Conservation (phyloP, 2,113 vertebrate genomes). For the Tonatia bakeri region DNA sequence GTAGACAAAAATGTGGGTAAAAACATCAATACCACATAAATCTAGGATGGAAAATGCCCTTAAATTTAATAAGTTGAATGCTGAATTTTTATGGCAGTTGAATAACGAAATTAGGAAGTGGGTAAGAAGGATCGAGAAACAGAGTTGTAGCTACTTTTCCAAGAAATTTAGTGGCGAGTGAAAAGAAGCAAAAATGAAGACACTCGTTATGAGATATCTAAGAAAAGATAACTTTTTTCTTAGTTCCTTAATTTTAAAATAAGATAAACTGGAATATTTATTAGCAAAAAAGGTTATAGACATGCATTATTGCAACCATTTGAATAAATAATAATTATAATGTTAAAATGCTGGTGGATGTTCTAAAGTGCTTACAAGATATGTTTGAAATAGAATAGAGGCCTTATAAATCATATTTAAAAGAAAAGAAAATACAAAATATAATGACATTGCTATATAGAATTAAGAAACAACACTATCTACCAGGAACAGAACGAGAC, state of each 20-base stretch:
- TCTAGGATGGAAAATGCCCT: not conserved
- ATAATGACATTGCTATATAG: not conserved
- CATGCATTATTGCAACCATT: not conserved
- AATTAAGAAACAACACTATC: not conserved
- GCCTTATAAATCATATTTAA: not conserved
- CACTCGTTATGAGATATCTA: not conserved
- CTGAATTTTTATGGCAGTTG: not conserved
- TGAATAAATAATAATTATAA: not conserved
- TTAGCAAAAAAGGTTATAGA: not conserved
- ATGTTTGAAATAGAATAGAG: not conserved
- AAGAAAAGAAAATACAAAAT: not conserved
- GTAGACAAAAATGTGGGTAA: not conserved
- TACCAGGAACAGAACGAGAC: not conserved
- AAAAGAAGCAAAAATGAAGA: not conserved
- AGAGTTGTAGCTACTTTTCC: not conserved
- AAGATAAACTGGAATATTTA: not conserved
- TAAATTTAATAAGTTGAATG: not conserved
- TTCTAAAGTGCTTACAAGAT: not conserved
- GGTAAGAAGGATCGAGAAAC: not conserved
- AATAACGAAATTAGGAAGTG: not conserved
- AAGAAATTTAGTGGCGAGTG: not conserved
- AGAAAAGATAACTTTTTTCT: not conserved
- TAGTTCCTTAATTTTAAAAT: not conserved
- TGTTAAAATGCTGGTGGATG: too few species aligned
- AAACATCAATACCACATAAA: not conserved